Percentiles rank a stretch among this genome's conserved stretches.
phyloP scores from a whole-genome alignment of 2,888 invertebrate species.

The Netelia melanura region DNA sequence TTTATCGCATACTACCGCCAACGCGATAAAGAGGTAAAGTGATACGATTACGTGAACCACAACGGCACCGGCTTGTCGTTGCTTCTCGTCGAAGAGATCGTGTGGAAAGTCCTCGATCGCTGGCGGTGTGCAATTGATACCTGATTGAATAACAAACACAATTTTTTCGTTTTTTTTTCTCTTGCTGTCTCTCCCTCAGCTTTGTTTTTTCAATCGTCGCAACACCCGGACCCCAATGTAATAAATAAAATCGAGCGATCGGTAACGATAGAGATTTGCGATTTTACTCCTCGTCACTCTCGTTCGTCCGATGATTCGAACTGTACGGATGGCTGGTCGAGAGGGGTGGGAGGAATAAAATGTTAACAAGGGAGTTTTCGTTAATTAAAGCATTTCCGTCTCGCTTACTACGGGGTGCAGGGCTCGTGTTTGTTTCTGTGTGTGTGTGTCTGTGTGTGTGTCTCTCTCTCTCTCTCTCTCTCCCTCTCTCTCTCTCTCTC shows the following conservation, averaged over 20 bases:
- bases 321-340: background rate
- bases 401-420: conserved; percentile 5
- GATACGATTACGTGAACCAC: conserved; percentile 87
- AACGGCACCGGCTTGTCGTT: conserved; percentile 87
- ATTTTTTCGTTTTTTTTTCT: background rate
- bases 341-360: background rate
- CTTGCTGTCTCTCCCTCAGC: background rate
- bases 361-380: conserved; percentile 47
- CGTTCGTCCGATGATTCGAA: background rate
- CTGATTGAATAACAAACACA: conserved; percentile 69
- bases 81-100: conserved; percentile 86
- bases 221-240: too few species aligned
- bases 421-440: background rate
- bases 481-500: background rate
- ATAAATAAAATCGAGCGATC: too few species aligned
- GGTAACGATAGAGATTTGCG: too few species aligned
- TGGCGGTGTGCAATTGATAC: conserved; percentile 86
- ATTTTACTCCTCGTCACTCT: too few species aligned
- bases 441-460: too few species aligned
- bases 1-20: conserved; percentile 89
- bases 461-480: too few species aligned
- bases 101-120: conserved; percentile 88
- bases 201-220: too few species aligned
- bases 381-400: conserved; percentile 61
- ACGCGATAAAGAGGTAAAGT: conserved; percentile 88